phyloP scores from a whole-genome alignment of 2,797 vertebrate genomes.

The Buphagus erythrorhynchus region DNA sequence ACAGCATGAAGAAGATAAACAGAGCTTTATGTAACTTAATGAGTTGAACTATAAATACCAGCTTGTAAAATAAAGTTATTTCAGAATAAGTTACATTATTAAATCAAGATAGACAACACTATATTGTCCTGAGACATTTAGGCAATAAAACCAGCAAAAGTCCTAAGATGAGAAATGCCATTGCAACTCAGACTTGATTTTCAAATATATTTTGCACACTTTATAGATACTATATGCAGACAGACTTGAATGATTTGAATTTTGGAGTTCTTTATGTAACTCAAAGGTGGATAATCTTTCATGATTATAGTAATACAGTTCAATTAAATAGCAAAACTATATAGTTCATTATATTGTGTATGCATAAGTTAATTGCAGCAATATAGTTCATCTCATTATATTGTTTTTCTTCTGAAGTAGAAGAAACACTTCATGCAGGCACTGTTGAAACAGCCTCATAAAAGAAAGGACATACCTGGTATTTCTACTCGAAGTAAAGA shows the following conservation, averaged over 20 bases:
- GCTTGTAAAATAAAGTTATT: neutral
- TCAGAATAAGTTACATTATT: neutral
- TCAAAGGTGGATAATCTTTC: neutral
- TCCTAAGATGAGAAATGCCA: neutral
- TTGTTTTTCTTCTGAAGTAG: neutral
- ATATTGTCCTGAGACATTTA: neutral
- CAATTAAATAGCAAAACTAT: neutral
- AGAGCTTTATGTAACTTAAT: neutral
- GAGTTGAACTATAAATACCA: neutral
- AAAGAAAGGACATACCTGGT: conserved; percentile 84
- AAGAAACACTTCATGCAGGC: neutral
- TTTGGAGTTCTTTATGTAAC: neutral
- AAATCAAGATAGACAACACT: neutral
- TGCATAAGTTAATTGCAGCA: neutral
- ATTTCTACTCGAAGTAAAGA: conserved; percentile 95
- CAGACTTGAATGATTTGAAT: neutral
- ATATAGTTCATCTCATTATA: neutral
- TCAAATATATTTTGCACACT: neutral
- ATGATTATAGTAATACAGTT: neutral
- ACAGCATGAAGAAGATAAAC: neutral
- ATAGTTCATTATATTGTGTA: neutral
- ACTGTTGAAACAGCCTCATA: neutral
- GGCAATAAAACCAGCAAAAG: neutral
- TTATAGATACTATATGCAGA: neutral
- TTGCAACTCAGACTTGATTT: neutral